phyloP scores from a whole-genome alignment of 2,113 vertebrate species.

The Lethenteron camtschaticum region DNA sequence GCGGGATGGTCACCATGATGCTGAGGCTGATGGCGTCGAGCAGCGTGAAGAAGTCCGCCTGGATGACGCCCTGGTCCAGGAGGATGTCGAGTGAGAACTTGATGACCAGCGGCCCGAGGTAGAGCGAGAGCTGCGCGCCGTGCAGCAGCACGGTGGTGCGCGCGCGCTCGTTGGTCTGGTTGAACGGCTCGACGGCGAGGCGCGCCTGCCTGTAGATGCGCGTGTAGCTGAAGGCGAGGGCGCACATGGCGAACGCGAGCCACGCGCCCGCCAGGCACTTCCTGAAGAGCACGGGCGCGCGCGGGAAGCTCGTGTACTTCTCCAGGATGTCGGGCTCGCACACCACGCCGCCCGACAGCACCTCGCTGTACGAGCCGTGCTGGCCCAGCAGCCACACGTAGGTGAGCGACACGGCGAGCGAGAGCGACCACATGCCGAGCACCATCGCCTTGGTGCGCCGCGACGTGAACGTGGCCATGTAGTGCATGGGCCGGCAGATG shows the following conservation, averaged over 20 bases:
- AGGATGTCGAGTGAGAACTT: slow-evolving; percentile 14
- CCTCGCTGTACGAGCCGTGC: not conserved
- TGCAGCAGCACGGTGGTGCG: slow-evolving; percentile 20
- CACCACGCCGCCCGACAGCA: slow-evolving; percentile 13
- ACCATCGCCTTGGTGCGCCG: slow-evolving; percentile 13
- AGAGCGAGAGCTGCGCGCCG: slow-evolving; percentile 20
- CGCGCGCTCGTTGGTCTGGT: slow-evolving; percentile 15
- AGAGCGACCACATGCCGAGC: slow-evolving; percentile 14
- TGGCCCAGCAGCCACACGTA: slow-evolving; percentile 12
- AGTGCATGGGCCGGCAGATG: slow-evolving; percentile 20
- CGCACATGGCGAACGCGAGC: slow-evolving; percentile 14
- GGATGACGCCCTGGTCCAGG: not conserved
- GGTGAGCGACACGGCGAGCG: slow-evolving; percentile 4
- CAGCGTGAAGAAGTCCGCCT: slow-evolving; percentile 15
- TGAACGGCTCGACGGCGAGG: slow-evolving; percentile 18
- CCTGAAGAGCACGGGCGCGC: slow-evolving; percentile 12
- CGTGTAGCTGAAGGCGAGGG: slow-evolving; percentile 15
- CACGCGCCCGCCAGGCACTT: slow-evolving; percentile 10
- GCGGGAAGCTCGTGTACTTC: slow-evolving; percentile 18
- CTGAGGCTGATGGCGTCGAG: slow-evolving; percentile 10
- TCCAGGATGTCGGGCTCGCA: slow-evolving; percentile 23
- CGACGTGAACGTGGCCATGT: slow-evolving; percentile 15
- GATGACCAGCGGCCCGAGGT: slow-evolving; percentile 18
- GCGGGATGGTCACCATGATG: slow-evolving; percentile 8
- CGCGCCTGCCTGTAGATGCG: slow-evolving; percentile 18